Evolutionary conservation across 2,113 vertebrate genomes (phyloP).

Genomic region (Bujurquina vittata): DNA sequence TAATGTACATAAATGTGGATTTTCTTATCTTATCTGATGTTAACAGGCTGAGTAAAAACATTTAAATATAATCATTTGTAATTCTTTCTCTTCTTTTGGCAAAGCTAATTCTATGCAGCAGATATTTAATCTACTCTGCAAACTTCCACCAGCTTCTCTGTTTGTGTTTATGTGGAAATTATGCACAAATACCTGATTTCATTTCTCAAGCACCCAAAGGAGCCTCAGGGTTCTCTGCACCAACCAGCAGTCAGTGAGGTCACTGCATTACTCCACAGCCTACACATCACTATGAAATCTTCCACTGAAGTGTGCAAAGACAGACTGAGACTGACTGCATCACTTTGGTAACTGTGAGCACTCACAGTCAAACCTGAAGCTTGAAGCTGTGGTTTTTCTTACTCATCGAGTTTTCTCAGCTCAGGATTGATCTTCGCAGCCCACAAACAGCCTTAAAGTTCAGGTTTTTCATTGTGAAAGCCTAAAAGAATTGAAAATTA

Average conservation of each 20-base stretch:
- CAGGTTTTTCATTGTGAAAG: not conserved
- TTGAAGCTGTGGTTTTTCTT: not conserved
- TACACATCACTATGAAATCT: not conserved
- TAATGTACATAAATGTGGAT: too few species aligned
- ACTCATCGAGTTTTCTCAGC: not conserved
- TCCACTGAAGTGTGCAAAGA: too few species aligned
- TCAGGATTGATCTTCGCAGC: not conserved
- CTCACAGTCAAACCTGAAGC: not conserved
- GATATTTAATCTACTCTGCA: not conserved
- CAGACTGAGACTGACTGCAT: not conserved
- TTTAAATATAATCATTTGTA: not conserved
- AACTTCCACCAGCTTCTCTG: not conserved
- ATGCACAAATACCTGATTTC: not conserved
- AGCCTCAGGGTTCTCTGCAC: not conserved
- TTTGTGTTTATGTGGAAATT: not conserved
- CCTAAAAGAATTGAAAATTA: fast-evolving
- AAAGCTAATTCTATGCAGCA: not conserved
- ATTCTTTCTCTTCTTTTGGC: fast-evolving
- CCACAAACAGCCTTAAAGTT: not conserved
- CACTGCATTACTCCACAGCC: fast-evolving
- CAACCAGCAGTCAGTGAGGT: not conserved
- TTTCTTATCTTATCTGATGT: too few species aligned
- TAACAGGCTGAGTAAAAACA: not conserved
- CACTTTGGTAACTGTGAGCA: fast-evolving
- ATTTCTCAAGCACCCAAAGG: not conserved